Percentiles rank a stretch among this genome's conserved stretches.
phyloP scores from a whole-genome alignment of 2,113 vertebrate species.

The Ranitomeya imitator region DNA sequence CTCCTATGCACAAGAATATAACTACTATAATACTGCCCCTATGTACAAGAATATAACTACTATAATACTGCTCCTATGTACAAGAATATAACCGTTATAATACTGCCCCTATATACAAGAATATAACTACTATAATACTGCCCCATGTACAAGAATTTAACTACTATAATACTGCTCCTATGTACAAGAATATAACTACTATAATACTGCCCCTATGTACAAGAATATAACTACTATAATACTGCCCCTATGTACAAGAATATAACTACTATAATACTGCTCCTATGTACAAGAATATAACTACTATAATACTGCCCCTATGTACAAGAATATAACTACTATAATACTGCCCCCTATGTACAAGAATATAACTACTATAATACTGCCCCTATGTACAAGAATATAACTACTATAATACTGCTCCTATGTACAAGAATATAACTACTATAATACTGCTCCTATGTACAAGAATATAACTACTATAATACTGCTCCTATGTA shows the following conservation, averaged over 20 bases:
- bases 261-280: conserved; percentile 12
- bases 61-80: conserved; percentile 9
- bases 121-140: conserved; percentile 12
- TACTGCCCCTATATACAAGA: neutral
- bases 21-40: conserved; percentile 4
- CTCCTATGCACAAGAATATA: neutral
- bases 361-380: neutral
- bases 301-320: no score
- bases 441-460: no score
- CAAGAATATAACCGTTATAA: conserved; percentile 16
- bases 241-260: neutral
- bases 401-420: conserved; percentile 6
- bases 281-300: neutral
- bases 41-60: conserved; percentile 11
- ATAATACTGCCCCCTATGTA: neutral
- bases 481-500: no score
- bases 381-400: neutral
- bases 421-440: neutral
- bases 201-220: neutral
- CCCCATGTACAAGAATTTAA: neutral
- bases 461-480: no score
- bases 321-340: neutral
- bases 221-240: neutral
- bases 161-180: neutral
- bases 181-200: neutral